Evolutionary conservation across 1,140 invertebrate species (phyloP), one percentile per base, ranked within the genome.

Genomic region (Drosophila nebulosa): DNA sequence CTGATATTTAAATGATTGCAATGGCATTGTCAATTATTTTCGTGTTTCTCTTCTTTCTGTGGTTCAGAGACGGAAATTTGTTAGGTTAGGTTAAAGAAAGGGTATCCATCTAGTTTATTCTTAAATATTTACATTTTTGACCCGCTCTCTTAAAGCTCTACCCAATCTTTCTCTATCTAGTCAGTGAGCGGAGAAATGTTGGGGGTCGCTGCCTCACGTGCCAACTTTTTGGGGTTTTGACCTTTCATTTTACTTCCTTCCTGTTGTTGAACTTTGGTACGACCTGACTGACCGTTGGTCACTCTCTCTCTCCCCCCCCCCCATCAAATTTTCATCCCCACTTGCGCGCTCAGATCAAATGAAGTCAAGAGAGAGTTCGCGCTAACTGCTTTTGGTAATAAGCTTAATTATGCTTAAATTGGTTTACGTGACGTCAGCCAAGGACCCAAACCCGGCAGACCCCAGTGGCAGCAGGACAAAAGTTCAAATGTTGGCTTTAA

Each of bases 351-450:
- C 12, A 18, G 52, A 18, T 27, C 60, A 77, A 77, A 77, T 70
- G 62, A 65, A 62, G 66, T 74, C 62, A 21, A 42, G 24, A 18
- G 66, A 62, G 71, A 63, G 69, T 59, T 66, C 26, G 56, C 74
- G 72, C 68, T 74, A 77, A 74, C 66, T 70, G 74, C 71, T 61
- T 69, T 62, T 52, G 62, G 67, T 78, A 78, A 78, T 78, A 70
- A 74, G 74, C 74, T 74, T 74, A 78, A 78, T 78, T 78, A 74
- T 70, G 72, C 71, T 74, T 78, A 65, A 78, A 74, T 74, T 78
- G 67, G 53, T 74, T 77, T 78, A 78, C 74, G 74, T 78, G 74
- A 74, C 67, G 61, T 62, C 66, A 69, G 64, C 27, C 1, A 16
- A 26, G 30, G 64, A 26, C 30, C 42, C 62, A 71, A 32, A 1